A percentile compares a stretch with the other conserved stretches of the same genome.
phyloP scores from a whole-genome alignment of 2,113 vertebrate genomes.

The Petromus typicus region DNA sequence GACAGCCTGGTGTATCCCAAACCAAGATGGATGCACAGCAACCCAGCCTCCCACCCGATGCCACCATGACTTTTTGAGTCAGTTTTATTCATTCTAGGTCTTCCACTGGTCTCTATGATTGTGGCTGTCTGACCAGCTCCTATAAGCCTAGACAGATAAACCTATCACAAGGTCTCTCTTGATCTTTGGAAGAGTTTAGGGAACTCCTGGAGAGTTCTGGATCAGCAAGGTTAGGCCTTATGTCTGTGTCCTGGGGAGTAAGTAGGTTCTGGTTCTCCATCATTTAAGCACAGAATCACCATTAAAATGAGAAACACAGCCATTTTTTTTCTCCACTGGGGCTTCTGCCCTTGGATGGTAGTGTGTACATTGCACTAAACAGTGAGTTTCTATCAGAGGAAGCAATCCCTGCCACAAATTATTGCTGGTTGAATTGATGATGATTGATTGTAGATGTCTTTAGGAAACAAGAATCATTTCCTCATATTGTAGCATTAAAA shows the following conservation, averaged over 20 bases:
- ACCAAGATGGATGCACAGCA: slow-evolving; percentile 63
- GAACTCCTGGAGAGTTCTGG: neutral
- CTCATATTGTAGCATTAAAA: neutral
- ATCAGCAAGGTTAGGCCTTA: neutral
- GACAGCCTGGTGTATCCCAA: neutral
- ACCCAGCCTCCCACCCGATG: slow-evolving; percentile 23
- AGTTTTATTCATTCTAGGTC: neutral
- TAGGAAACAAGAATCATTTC: neutral
- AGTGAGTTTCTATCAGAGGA: neutral
- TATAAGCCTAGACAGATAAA: neutral
- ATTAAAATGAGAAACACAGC: neutral
- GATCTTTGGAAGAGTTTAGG: neutral
- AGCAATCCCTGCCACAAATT: neutral
- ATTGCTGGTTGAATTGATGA: neutral
- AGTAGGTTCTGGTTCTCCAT: neutral
- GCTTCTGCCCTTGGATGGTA: neutral
- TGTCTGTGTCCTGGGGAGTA: neutral
- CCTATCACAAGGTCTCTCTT: neutral
- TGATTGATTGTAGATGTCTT: neutral
- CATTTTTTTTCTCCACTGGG: neutral
- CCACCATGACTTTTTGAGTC: neutral
- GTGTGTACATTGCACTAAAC: neutral
- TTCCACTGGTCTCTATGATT: neutral
- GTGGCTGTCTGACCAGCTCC: neutral
- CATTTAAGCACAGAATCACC: neutral